These are phyloP conservation scores for Caenorhabditis sinica DNA, from an alignment of 2,888 invertebrate species.

Conservation along the genomic window DNA sequence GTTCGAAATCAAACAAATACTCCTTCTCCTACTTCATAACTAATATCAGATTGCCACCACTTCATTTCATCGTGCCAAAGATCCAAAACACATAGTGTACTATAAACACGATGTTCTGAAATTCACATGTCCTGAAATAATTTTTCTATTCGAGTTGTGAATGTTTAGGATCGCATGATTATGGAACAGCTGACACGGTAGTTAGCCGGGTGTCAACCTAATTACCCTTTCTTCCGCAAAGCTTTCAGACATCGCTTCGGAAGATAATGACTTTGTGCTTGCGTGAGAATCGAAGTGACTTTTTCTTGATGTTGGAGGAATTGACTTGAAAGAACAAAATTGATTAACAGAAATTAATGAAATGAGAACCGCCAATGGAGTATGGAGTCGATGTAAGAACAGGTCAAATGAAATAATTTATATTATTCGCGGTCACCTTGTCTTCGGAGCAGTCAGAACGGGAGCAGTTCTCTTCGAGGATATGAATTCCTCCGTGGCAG, in stretches of 20 bases:
- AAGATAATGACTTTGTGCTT: neutral
- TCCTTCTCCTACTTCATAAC: neutral
- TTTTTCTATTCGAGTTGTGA: neutral
- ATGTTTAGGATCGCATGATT: constrained; percentile 42
- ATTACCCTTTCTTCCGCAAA: constrained; percentile 34
- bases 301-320: too few relatives aligned
- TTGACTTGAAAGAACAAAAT: too few relatives aligned
- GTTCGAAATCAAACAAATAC: neutral
- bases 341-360: too few relatives aligned
- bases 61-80: neutral
- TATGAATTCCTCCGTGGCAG: too few relatives aligned
- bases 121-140: neutral
- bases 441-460: too few relatives aligned
- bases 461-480: too few relatives aligned
- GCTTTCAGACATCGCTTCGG: neutral
- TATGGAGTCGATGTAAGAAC: too few relatives aligned
- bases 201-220: constrained; percentile 55
- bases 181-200: constrained; percentile 49
- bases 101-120: constrained; percentile 2
- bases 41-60: too few relatives aligned
- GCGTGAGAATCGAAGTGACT: neutral
- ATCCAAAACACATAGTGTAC: too few relatives aligned
- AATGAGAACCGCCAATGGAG: too few relatives aligned
- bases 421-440: too few relatives aligned
- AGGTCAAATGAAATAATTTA: too few relatives aligned